These are phyloP conservation scores for Pseudochirops corinnae DNA, from an alignment of 2,797 vertebrate species.

Conservation along the genomic window DNA sequence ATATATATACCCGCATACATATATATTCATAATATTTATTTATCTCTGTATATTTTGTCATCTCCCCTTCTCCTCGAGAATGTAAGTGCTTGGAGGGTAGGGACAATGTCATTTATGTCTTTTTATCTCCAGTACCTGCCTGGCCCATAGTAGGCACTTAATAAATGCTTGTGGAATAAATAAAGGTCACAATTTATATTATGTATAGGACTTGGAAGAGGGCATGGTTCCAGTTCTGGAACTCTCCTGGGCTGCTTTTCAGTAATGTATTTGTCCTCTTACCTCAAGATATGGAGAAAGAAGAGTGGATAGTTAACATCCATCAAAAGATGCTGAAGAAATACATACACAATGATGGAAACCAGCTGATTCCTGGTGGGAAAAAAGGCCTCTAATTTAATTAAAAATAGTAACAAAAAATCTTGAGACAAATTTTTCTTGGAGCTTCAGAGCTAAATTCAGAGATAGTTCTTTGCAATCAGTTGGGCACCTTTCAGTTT, in stretches of 20 bases:
- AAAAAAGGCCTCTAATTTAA: slow-evolving; percentile 31
- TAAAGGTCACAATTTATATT: slow-evolving; percentile 8
- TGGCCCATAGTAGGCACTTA: background rate
- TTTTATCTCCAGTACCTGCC: background rate
- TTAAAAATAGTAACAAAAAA: slow-evolving; percentile 48
- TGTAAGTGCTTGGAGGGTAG: slow-evolving; percentile 9
- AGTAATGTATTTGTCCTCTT: slow-evolving; percentile 26
- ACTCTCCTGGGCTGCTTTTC: background rate
- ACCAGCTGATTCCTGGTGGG: slow-evolving; percentile 51
- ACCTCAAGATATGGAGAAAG: background rate
- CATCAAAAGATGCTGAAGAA: slow-evolving; percentile 40
- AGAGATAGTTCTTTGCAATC: slow-evolving; percentile 34
- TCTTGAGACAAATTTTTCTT: slow-evolving; percentile 56
- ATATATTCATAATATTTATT: background rate
- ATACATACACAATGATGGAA: slow-evolving; percentile 48
- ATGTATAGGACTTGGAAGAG: background rate
- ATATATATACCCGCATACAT: background rate
- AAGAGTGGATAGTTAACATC: slow-evolving; percentile 45
- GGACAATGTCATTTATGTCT: background rate
- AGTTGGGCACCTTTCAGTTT: slow-evolving; percentile 37
- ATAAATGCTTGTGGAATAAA: background rate
- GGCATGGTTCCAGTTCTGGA: background rate
- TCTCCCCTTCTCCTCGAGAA: background rate
- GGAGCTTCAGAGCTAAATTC: slow-evolving; percentile 44
- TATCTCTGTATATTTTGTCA: background rate